These are phyloP conservation scores for Rousettus madagascariensis DNA, from an alignment of 2,797 vertebrate genomes.

Conservation along the genomic window DNA sequence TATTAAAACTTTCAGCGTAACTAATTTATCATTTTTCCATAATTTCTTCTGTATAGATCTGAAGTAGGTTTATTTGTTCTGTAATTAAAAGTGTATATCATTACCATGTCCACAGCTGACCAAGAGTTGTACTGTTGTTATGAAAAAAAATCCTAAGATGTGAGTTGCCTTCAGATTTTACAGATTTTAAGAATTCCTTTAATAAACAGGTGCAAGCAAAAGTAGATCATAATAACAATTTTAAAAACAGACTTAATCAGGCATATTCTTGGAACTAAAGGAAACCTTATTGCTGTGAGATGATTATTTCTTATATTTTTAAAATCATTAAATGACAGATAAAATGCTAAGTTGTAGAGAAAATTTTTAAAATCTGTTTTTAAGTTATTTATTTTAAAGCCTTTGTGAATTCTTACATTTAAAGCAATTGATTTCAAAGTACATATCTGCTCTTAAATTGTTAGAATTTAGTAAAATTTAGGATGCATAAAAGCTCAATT, in stretches of 20 bases:
- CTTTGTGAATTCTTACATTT: constrained; percentile 55
- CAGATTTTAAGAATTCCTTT: constrained; percentile 50
- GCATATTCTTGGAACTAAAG: constrained; percentile 38
- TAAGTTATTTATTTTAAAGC: constrained; percentile 37
- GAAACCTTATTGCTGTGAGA: constrained; percentile 16
- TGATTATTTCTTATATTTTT: constrained; percentile 30
- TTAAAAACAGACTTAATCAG: constrained; percentile 3
- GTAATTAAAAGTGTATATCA: background rate
- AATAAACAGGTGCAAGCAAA: constrained; percentile 13
- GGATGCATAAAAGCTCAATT: background rate
- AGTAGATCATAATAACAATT: background rate
- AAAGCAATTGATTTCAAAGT: constrained; percentile 50
- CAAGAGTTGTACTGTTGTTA: constrained; percentile 36
- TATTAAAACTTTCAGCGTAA: background rate
- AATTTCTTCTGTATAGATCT: constrained; percentile 30
- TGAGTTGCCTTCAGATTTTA: constrained; percentile 50
- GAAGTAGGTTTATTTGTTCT: constrained; percentile 11
- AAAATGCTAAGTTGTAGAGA: background rate
- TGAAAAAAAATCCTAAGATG: background rate
- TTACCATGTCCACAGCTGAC: background rate
- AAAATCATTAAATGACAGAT: constrained; percentile 21
- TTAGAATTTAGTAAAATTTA: constrained; percentile 56
- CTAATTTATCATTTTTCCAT: background rate
- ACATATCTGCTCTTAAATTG: background rate
- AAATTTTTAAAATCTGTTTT: background rate